These are phyloP conservation scores for Leistus spinibarbis DNA, from an alignment of 2,888 invertebrate genomes.

Conservation along the genomic window DNA sequence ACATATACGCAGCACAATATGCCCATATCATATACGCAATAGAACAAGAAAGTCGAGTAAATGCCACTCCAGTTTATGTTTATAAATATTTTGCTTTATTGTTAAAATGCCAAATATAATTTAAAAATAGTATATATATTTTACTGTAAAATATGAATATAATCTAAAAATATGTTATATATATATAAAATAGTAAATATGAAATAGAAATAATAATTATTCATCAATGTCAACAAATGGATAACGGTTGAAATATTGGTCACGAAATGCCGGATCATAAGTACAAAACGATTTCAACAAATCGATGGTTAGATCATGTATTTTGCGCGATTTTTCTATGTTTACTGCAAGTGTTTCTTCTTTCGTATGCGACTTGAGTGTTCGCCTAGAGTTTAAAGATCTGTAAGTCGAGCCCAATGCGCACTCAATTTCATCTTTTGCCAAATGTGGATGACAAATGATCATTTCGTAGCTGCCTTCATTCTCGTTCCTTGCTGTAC, in stretches of 20 bases:
- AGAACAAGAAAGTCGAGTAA: no score
- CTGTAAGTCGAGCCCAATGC: background rate
- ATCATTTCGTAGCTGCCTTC: constrained; percentile 14
- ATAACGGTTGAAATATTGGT: constrained; percentile 12
- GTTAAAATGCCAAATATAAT: no score
- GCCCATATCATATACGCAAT: no score
- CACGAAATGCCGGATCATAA: background rate
- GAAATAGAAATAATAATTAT: no score
- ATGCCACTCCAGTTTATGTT: no score
- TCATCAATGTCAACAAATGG: constrained; percentile 4
- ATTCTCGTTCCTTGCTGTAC: constrained; percentile 20
- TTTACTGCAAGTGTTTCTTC: background rate
- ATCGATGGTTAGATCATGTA: constrained; percentile 8
- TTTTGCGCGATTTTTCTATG: constrained; percentile 1
- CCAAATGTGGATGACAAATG: constrained; percentile 5
- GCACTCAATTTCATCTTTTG: background rate
- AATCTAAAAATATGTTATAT: no score
- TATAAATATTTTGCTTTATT: no score
- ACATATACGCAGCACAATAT: no score
- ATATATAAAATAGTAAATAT: no score
- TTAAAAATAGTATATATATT: no score
- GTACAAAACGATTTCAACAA: constrained; percentile 11
- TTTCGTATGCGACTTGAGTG: background rate
- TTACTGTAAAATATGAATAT: no score
- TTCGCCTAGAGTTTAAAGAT: background rate